Percentiles rank a stretch among this genome's conserved stretches.
Conservation (phyloP, 2,888 invertebrate genomes). For the Agrenia bidenticulata region DNA sequence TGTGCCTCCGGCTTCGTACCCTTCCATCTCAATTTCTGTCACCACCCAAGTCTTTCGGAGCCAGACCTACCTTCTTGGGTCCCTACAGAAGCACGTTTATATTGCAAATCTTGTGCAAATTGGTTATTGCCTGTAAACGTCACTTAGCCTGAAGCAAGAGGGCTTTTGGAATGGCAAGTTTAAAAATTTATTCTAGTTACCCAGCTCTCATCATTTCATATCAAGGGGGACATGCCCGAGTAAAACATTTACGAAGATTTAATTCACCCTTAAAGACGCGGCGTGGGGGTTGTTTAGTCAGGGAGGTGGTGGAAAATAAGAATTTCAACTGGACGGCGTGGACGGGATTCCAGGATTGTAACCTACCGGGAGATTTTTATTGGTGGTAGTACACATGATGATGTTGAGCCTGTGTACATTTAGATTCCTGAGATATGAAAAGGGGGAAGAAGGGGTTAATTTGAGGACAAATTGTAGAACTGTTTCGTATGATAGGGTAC, state of each 20-base stretch:
- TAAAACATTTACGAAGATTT: slow-evolving; percentile 12
- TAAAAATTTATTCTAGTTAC: slow-evolving; percentile 5
- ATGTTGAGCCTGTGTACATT: background rate
- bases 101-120: slow-evolving; percentile 20
- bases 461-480: slow-evolving; percentile 15
- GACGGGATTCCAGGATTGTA: background rate
- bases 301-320: slow-evolving; percentile 1
- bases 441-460: slow-evolving; percentile 6
- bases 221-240: slow-evolving; percentile 3
- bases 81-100: slow-evolving; percentile 17
- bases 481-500: background rate
- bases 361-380: slow-evolving; percentile 1
- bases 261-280: no score
- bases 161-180: background rate
- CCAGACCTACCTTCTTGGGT: background rate
- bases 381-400: no score
- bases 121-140: slow-evolving; percentile 19
- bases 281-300: background rate
- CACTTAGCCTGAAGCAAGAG: background rate
- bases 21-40: slow-evolving; percentile 21
- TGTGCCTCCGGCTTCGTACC: no score
- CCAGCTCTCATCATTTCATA: background rate
- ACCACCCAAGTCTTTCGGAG: background rate
- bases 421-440: background rate
- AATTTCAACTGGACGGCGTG: no score